Conservation (phyloP, 1,140 invertebrate species). For the Neoseiulus cucumeris region DNA sequence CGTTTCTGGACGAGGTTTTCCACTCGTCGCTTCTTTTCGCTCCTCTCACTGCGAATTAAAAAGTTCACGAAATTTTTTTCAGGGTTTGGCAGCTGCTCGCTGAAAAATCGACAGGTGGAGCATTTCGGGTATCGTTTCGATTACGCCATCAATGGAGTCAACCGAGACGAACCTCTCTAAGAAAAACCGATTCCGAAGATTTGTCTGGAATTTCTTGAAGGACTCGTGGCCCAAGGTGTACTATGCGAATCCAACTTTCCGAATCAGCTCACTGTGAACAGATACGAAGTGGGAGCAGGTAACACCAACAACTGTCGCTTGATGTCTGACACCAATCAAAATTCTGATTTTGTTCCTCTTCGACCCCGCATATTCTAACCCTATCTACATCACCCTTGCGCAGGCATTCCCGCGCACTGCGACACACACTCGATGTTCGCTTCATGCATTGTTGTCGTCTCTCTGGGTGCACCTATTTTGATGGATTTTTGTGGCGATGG, state of each 20-base stretch:
- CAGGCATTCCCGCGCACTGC: conserved; percentile 82
- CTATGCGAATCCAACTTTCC: conserved; percentile 32
- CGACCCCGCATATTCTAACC: background rate
- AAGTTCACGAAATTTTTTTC: background rate
- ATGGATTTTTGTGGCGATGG: conserved; percentile 63
- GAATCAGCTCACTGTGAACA: conserved; percentile 81
- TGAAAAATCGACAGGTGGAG: conserved; percentile 70
- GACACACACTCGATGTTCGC: conserved; percentile 78
- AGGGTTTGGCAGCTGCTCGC: conserved; percentile 13
- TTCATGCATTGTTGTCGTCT: conserved; percentile 15
- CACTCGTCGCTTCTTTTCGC: background rate
- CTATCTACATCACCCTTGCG: no score
- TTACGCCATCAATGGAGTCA: conserved; percentile 71
- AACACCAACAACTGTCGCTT: no score
- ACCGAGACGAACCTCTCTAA: conserved; percentile 42
- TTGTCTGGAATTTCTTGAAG: conserved; percentile 42
- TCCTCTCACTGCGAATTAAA: background rate
- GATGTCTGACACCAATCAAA: background rate
- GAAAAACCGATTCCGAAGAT: conserved; percentile 43
- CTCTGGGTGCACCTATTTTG: conserved; percentile 32
- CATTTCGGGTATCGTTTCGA: conserved; percentile 87
- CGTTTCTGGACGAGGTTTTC: background rate
- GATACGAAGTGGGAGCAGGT: conserved; percentile 77
- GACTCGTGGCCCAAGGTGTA: conserved; percentile 34
- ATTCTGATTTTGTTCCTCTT: background rate